phyloP scores from a whole-genome alignment of 2,113 vertebrate genomes.

The Equus przewalskii region DNA sequence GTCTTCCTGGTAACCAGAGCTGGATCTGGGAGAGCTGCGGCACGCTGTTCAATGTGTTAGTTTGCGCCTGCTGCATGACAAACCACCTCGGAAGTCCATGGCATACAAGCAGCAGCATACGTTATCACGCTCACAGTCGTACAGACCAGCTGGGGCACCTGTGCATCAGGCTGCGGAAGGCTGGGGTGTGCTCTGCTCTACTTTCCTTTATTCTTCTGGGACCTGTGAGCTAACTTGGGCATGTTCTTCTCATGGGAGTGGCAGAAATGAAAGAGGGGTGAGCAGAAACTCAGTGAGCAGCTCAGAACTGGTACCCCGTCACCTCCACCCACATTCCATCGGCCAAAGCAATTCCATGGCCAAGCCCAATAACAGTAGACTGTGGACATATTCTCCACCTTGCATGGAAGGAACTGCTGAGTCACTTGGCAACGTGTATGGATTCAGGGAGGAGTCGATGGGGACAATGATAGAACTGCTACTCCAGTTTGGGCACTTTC shows the following conservation, averaged over 20 bases:
- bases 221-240: not conserved
- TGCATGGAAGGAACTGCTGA: not conserved
- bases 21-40: not conserved
- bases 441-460: not conserved
- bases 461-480: not conserved
- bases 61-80: not conserved
- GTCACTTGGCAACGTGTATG: not conserved
- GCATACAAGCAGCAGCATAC: rapidly evolving
- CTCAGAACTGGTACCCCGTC: not conserved
- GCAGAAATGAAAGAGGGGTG: not conserved
- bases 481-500: not conserved
- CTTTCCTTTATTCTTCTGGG: not conserved
- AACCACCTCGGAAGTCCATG: not conserved
- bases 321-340: not conserved
- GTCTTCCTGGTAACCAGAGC: not conserved
- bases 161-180: not conserved
- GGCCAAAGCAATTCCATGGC: not conserved
- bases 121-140: rapidly evolving
- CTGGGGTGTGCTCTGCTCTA: not conserved
- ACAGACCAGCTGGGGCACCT: not conserved
- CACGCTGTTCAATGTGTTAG: not conserved
- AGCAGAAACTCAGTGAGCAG: not conserved
- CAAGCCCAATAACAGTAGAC: not conserved
- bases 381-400: not conserved
- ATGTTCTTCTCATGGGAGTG: not conserved